Percentiles rank a stretch among this genome's conserved stretches.
phyloP scores from a whole-genome alignment of 2,888 invertebrate genomes.

The Syrphus vitripennis region DNA sequence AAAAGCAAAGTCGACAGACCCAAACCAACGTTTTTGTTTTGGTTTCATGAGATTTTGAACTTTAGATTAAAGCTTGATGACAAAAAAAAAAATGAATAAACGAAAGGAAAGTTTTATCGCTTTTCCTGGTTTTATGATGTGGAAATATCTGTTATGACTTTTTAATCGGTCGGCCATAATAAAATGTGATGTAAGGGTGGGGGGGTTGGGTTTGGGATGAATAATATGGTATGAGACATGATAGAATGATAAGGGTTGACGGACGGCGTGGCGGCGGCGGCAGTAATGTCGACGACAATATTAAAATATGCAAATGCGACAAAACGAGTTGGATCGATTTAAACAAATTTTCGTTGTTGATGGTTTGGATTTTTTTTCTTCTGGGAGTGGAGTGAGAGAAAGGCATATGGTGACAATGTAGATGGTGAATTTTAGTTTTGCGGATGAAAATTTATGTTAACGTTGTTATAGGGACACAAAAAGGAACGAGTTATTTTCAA shows the following conservation, averaged over 20 bases:
- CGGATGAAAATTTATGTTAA: neutral
- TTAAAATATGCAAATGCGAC: constrained; percentile 41
- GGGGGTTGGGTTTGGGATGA: neutral
- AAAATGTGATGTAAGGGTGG: neutral
- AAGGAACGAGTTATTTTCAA: neutral
- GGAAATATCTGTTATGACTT: constrained; percentile 70
- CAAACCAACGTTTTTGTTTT: neutral
- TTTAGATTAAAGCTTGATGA: constrained; percentile 33
- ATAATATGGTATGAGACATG: neutral
- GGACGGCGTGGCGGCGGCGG: neutral
- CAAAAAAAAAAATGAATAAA: no score
- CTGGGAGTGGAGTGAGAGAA: no score
- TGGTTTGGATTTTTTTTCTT: no score
- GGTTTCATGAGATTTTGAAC: constrained; percentile 21
- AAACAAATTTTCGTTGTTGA: neutral
- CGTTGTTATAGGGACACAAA: neutral
- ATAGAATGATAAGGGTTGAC: constrained; percentile 14
- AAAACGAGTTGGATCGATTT: constrained; percentile 9
- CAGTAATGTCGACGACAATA: neutral
- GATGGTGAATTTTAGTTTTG: neutral
- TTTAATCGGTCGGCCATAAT: constrained; percentile 53
- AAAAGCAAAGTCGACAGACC: constrained; percentile 9
- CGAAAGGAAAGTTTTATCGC: constrained; percentile 43
- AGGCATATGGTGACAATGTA: constrained; percentile 1
- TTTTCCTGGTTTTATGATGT: constrained; percentile 64